Evolutionary conservation across 2,113 vertebrate species (phyloP).

Genomic region (Erinaceus europaeus): DNA sequence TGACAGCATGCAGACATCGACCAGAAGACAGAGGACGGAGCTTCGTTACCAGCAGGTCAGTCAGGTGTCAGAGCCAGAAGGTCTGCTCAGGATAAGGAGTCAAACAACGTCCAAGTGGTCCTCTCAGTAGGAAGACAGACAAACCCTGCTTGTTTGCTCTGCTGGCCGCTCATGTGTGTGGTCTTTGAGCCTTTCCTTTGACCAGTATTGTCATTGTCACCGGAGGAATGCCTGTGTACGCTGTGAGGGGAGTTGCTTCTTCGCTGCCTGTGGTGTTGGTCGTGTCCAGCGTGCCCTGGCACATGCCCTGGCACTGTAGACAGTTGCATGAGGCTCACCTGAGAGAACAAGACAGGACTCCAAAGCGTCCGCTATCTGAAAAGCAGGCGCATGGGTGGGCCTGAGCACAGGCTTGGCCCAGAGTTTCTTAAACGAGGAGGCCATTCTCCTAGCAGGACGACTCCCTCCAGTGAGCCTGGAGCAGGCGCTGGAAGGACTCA

Average conservation of each 20-base stretch:
- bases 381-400: neutral
- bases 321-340: neutral
- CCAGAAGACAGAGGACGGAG: neutral
- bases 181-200: conserved; percentile 9
- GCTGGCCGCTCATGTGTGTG: neutral
- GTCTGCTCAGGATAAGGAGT: no score
- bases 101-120: neutral
- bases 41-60: neutral
- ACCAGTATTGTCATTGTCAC: neutral
- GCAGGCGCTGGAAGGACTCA: no score
- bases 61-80: neutral
- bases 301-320: neutral
- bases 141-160: neutral
- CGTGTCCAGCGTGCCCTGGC: neutral
- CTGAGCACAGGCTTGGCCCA: neutral
- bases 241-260: neutral
- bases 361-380: neutral
- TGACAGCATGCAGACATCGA: neutral
- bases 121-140: neutral
- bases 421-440: neutral
- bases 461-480: no score
- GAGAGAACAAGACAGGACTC: neutral
- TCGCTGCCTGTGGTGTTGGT: neutral
- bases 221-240: neutral
- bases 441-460: neutral